Evolutionary conservation across 2,888 invertebrate genomes (phyloP).

Genomic region (Agonopterix arenella): DNA sequence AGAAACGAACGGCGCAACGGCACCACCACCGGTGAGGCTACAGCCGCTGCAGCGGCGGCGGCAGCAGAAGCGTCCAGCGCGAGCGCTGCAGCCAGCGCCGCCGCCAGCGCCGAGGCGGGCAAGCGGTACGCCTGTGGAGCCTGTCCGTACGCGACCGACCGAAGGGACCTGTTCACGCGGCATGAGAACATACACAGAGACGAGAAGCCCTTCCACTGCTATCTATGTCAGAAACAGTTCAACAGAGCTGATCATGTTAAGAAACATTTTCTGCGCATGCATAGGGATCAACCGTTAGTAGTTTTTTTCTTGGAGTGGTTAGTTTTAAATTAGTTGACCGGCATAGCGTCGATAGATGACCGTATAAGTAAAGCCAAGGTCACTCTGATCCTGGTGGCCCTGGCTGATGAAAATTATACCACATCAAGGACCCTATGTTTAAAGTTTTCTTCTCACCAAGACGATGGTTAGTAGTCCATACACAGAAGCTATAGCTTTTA

Average conservation of each 20-base stretch:
- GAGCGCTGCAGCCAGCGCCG: conserved; percentile 15
- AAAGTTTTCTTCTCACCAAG: too few relatives aligned
- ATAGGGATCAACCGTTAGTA: conserved; percentile 83
- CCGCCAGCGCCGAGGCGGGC: conserved; percentile 15
- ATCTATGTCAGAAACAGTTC: conserved; percentile 94
- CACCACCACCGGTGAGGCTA: conserved; percentile 5
- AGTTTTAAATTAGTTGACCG: neutral
- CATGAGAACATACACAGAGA: conserved; percentile 96
- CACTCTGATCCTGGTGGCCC: too few relatives aligned
- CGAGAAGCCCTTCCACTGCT: conserved; percentile 96
- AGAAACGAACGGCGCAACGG: conserved; percentile 40
- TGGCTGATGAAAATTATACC: too few relatives aligned
- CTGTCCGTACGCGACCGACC: conserved; percentile 94
- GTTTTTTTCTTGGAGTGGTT: too few relatives aligned
- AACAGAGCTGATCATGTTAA: conserved; percentile 96
- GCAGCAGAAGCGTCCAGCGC: conserved; percentile 6
- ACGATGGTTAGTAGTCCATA: too few relatives aligned
- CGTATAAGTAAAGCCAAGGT: too few relatives aligned
- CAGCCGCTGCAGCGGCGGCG: conserved; percentile 12
- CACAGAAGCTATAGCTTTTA: too few relatives aligned
- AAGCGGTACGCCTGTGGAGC: conserved; percentile 85
- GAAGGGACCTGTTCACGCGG: conserved; percentile 92
- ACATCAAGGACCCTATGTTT: too few relatives aligned
- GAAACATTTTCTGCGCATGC: conserved; percentile 95
- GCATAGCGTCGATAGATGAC: too few relatives aligned